Conservation (phyloP, 2,888 invertebrate species). For the Eupithecia insigniata region DNA sequence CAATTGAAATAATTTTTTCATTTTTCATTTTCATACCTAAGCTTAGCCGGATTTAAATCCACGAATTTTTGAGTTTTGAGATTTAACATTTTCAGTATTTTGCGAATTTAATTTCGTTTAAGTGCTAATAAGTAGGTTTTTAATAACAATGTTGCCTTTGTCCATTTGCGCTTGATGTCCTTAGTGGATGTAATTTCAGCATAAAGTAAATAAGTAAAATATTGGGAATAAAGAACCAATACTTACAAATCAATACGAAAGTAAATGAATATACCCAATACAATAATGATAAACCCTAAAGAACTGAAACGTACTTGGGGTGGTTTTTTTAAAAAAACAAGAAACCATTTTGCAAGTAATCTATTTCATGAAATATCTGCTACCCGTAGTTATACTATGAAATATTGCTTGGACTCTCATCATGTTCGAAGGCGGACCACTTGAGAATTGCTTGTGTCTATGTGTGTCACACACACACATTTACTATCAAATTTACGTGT, state of each 20-base stretch:
- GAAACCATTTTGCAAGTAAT: neutral
- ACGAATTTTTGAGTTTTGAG: neutral
- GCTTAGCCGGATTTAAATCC: neutral
- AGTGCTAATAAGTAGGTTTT: neutral
- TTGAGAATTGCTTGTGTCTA: slow-evolving; percentile 63
- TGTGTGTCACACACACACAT: slow-evolving; percentile 52
- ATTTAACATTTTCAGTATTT: no score
- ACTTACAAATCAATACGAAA: no score
- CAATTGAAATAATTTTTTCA: no score
- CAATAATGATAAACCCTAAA: no score
- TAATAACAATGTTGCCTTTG: neutral
- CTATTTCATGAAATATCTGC: neutral
- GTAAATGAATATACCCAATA: no score
- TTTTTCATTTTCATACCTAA: no score
- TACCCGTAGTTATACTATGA: slow-evolving; percentile 20
- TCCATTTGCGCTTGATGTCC: neutral
- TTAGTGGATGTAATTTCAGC: neutral
- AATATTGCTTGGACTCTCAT: slow-evolving; percentile 76
- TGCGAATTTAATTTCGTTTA: neutral
- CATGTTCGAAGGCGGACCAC: slow-evolving; percentile 76
- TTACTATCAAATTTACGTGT: slow-evolving; percentile 34
- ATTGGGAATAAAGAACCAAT: no score
- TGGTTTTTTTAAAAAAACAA: neutral
- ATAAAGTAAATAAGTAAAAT: no score
- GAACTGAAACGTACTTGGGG: neutral